These are phyloP conservation scores for Istiophorus platypterus DNA, from an alignment of 2,113 vertebrate species.

Conservation along the genomic window DNA sequence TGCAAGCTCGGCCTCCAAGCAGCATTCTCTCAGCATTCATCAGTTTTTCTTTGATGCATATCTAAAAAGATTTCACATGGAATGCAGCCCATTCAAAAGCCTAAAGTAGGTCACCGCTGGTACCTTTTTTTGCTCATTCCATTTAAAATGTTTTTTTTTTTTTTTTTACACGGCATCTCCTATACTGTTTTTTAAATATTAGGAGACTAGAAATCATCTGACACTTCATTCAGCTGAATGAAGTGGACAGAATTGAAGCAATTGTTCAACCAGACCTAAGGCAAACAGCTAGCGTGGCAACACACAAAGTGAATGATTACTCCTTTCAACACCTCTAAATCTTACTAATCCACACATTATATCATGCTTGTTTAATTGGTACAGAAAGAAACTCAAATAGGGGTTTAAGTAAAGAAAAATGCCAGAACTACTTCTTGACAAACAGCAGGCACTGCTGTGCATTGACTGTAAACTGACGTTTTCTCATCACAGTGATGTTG, in stretches of 20 bases:
- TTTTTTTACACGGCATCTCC: background rate
- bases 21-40: background rate
- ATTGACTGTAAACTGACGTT: background rate
- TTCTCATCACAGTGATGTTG: background rate
- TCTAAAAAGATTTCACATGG: slow-evolving; percentile 3
- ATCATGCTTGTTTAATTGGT: too few relatives aligned
- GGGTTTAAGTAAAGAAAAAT: background rate
- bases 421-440: too few relatives aligned
- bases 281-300: too few relatives aligned
- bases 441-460: too few relatives aligned
- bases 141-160: background rate
- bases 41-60: slow-evolving; percentile 1
- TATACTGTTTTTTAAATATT: too few relatives aligned
- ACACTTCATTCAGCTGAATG: too few relatives aligned
- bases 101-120: background rate
- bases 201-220: too few relatives aligned
- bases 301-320: background rate
- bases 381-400: background rate
- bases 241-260: too few relatives aligned
- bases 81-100: background rate
- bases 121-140: background rate
- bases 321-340: background rate
- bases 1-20: rapidly evolving
- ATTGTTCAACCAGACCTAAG: too few relatives aligned
- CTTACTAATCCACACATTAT: background rate